Evolutionary conservation across 2,797 vertebrate species (phyloP), one percentile per base, ranked within the genome.

Genomic region (Dallia pectoralis): DNA sequence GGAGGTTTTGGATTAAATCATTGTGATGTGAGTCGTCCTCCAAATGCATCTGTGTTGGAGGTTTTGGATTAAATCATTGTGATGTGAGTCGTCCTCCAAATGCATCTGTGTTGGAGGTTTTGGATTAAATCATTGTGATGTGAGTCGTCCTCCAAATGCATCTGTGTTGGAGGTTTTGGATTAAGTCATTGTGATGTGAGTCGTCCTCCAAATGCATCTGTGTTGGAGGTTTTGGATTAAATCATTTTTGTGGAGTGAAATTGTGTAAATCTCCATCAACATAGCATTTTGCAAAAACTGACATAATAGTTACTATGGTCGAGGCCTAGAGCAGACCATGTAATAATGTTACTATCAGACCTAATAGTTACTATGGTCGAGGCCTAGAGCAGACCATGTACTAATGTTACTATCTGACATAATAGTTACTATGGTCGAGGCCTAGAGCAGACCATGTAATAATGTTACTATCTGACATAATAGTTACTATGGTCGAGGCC

Each of bases 21-120:
- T 83, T 82, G 78, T 80, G 79, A n/a, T n/a, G 93, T 93, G 90
- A 94, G 93, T 92, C 76, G 78, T 53, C 56, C 65, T 53, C 70
- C 62, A 48, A 75, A n/a, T 66, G 66, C 65, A 63, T 64, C 86
- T 74, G 77, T 83, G 81, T 69, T 72, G 80, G 73, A 76, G 79
- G 73, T 27, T 30, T 61, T 64, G 36, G 65, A 66, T 83, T 75
- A 53, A 66, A 70, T 74, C 49, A 69, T 83, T 82, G 78, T 80
- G 79, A n/a, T n/a, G 93, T 93, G 90, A 94, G 93, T 92, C 76
- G 78, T 53, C 56, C 65, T 53, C 70, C 62, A 48, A 75, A n/a
- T 66, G 66, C 65, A 63, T 64, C 86, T 74, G 77, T 83, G 81
- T 69, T 72, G 80, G 73, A 76, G 79, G 73, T 27, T 30, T 61